phyloP scores from a whole-genome alignment of 2,113 vertebrate genomes.

The Antennarius striatus region DNA sequence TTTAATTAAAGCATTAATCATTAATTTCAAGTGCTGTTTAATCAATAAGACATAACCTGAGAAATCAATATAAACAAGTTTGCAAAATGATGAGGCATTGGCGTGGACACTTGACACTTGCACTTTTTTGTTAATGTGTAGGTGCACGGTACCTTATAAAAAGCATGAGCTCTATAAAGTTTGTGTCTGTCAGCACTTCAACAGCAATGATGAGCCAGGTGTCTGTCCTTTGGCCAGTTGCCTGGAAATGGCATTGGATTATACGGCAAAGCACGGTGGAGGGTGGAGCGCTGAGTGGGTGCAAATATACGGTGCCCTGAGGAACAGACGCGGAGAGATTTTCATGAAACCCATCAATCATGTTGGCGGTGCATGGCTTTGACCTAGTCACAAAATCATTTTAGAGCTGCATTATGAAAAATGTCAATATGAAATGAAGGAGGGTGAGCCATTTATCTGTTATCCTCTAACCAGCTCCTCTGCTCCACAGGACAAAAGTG shows the following conservation, averaged over 20 bases:
- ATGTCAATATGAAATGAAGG: slow-evolving; percentile 36
- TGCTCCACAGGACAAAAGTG: neutral
- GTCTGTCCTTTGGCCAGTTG: slow-evolving; percentile 52
- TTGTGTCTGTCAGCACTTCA: slow-evolving; percentile 56
- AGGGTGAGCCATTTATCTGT: slow-evolving; percentile 11
- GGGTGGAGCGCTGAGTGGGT: neutral
- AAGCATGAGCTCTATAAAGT: slow-evolving; percentile 28
- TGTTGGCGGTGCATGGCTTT: slow-evolving; percentile 10
- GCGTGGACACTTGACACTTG: neutral
- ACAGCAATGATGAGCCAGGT: slow-evolving; percentile 58
- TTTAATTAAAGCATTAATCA: slow-evolving; percentile 42
- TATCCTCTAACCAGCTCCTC: slow-evolving; percentile 9
- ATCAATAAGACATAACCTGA: slow-evolving; percentile 25
- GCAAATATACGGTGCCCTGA: neutral
- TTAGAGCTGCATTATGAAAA: slow-evolving; percentile 47
- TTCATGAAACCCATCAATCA: slow-evolving; percentile 60
- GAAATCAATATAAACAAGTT: slow-evolving; percentile 35
- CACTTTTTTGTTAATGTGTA: slow-evolving; percentile 12
- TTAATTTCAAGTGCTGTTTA: slow-evolving; percentile 25
- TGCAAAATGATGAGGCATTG: neutral
- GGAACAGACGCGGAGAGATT: slow-evolving; percentile 30
- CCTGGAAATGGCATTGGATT: slow-evolving; percentile 63
- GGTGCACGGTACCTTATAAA: slow-evolving; percentile 21
- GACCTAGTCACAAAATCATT: slow-evolving; percentile 37
- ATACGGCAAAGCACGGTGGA: slow-evolving; percentile 11